phyloP scores from a whole-genome alignment of 1,140 invertebrate genomes.

The Conopomorpha cramerella region DNA sequence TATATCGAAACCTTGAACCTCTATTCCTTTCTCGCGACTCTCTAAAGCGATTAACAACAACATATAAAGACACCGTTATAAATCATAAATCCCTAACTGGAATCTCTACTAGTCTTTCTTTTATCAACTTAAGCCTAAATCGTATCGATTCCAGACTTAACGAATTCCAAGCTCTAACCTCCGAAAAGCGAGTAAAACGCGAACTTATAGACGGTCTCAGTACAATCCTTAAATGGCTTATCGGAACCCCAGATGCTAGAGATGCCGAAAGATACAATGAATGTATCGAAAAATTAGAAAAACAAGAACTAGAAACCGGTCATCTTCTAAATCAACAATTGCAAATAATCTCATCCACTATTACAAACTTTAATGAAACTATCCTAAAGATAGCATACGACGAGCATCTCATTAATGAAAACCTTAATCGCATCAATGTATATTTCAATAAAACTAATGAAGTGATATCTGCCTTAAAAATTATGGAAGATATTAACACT shows the following conservation, averaged over 20 bases:
- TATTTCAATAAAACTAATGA: constrained; percentile 10
- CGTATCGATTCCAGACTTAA: constrained; percentile 7
- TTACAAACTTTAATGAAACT: constrained; percentile 13
- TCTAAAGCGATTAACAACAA: constrained; percentile 4
- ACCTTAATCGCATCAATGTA: constrained; percentile 7
- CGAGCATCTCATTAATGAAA: constrained; percentile 15
- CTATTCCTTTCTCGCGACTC: constrained; percentile 11
- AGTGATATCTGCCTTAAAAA: constrained; percentile 11
- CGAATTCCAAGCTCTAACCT: no score
- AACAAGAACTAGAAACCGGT: constrained; percentile 10
- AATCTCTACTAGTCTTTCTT: no score
- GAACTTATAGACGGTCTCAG: constrained; percentile 20
- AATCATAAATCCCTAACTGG: no score
- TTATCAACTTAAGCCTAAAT: no score
- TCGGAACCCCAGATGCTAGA: constrained; percentile 19
- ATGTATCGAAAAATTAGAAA: constrained; percentile 14
- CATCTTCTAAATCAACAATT: constrained; percentile 9
- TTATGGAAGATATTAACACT: constrained; percentile 11
- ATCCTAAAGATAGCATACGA: constrained; percentile 13
- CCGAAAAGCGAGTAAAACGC: constrained; percentile 9
- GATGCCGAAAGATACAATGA: constrained; percentile 15
- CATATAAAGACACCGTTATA: no score
- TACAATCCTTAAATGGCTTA: constrained; percentile 23
- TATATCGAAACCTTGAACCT: constrained; percentile 10
- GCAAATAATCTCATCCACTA: constrained; percentile 11